A percentile compares a stretch with the other conserved stretches of the same genome.
Evolutionary conservation across 2,113 vertebrate genomes (phyloP).

Genomic region (Macrotis lagotis): DNA sequence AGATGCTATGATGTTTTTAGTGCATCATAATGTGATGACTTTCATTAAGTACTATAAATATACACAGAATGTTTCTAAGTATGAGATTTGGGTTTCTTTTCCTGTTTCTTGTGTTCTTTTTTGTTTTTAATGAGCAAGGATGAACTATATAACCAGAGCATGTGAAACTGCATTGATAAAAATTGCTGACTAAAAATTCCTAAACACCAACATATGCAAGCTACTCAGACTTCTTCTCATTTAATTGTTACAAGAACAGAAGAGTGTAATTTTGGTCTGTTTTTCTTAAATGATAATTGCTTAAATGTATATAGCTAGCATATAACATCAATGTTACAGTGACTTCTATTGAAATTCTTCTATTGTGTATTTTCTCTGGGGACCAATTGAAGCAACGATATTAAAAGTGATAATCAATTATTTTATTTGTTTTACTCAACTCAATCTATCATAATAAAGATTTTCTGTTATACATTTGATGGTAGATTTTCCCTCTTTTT

Average conservation of each 20-base stretch:
- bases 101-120: no score
- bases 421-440: constrained; percentile 59
- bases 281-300: background rate
- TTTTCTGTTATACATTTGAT: constrained; percentile 50
- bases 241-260: constrained; percentile 35
- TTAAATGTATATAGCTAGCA: constrained; percentile 10
- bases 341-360: constrained; percentile 37
- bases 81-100: constrained; percentile 13
- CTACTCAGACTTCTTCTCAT: constrained; percentile 22
- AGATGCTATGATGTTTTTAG: constrained; percentile 23
- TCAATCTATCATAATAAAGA: constrained; percentile 52
- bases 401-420: constrained; percentile 63
- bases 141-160: constrained; percentile 39
- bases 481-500: constrained; percentile 47
- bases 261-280: background rate
- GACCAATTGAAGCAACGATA: constrained; percentile 52
- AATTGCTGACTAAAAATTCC: constrained; percentile 57
- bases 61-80: constrained; percentile 51
- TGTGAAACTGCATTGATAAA: constrained; percentile 39
- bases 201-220: constrained; percentile 32
- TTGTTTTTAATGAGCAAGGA: constrained; percentile 52
- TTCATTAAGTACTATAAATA: constrained; percentile 35
- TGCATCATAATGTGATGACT: constrained; percentile 17
- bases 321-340: background rate
- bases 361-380: constrained; percentile 31